phyloP scores from a whole-genome alignment of 2,888 invertebrate genomes.

The Rutpela maculata region DNA sequence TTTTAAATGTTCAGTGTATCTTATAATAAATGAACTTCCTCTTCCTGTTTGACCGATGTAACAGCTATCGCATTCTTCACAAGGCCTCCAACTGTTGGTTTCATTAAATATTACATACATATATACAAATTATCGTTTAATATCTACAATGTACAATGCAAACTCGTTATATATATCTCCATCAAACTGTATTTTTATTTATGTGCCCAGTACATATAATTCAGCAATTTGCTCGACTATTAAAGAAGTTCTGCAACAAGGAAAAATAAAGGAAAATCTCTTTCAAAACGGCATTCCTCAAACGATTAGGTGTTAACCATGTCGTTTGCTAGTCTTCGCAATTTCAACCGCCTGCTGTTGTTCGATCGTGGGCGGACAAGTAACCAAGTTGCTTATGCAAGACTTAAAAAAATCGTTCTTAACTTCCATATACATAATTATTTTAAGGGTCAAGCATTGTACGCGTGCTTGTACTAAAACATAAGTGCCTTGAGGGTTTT shows the following conservation, averaged over 20 bases:
- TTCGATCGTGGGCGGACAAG: conserved; percentile 16
- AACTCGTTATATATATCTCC: too few relatives aligned
- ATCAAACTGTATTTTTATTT: too few relatives aligned
- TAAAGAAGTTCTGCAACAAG: background rate
- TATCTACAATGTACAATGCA: too few relatives aligned
- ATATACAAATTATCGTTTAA: too few relatives aligned
- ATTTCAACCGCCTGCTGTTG: conserved; percentile 11
- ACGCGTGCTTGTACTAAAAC: background rate
- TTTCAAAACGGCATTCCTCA: conserved; percentile 23
- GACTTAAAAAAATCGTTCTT: background rate
- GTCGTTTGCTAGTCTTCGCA: conserved; percentile 22
- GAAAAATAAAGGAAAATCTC: background rate
- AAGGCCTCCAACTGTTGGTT: too few relatives aligned
- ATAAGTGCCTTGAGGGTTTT: background rate
- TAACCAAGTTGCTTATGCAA: conserved; percentile 7
- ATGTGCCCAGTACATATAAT: background rate
- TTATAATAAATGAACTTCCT: too few relatives aligned
- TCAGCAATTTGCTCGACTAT: background rate
- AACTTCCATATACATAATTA: conserved; percentile 10
- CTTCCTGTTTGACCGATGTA: too few relatives aligned
- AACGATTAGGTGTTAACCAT: conserved; percentile 27
- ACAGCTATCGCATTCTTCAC: too few relatives aligned
- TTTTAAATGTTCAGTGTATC: too few relatives aligned
- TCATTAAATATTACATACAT: too few relatives aligned
- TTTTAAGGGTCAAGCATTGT: background rate